phyloP scores from a whole-genome alignment of 1,140 invertebrate genomes.

The Temnothorax curvispinosus region DNA sequence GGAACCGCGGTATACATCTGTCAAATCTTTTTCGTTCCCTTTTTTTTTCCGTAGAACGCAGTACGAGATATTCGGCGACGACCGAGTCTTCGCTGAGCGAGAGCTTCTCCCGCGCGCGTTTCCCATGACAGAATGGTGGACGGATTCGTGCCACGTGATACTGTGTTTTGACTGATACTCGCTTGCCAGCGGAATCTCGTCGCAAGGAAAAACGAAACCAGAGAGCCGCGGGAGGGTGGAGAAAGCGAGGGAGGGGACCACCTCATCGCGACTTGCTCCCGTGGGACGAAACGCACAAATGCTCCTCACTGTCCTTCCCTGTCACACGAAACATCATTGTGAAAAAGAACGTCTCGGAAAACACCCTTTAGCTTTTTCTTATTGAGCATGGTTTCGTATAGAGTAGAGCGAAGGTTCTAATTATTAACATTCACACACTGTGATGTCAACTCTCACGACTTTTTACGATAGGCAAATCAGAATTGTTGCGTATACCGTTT shows the following conservation, averaged over 20 bases:
- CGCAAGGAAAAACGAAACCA: slow-evolving; percentile 52
- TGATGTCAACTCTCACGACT: not conserved
- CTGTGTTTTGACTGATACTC: slow-evolving; percentile 65
- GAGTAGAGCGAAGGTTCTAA: not conserved
- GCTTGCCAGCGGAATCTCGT: slow-evolving; percentile 19
- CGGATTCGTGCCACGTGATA: slow-evolving; percentile 63
- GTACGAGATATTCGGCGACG: slow-evolving; percentile 16
- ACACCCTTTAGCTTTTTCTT: slow-evolving; percentile 14
- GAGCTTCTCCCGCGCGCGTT: slow-evolving; percentile 35
- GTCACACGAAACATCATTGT: slow-evolving; percentile 52
- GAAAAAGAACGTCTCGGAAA: slow-evolving; percentile 24
- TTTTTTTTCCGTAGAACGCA: not conserved
- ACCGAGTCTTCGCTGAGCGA: not conserved
- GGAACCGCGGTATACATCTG: not conserved
- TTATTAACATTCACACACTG: not conserved
- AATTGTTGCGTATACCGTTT: not conserved
- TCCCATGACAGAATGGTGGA: slow-evolving; percentile 62
- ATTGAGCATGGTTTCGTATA: not conserved
- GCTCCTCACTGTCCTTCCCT: slow-evolving; percentile 27
- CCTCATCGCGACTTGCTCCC: slow-evolving; percentile 26
- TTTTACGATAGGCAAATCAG: not conserved
- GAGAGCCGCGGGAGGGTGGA: not conserved
- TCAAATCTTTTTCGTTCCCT: slow-evolving; percentile 19
- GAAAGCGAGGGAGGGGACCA: not conserved
- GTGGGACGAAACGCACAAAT: slow-evolving; percentile 19